Percentiles rank a stretch among this genome's conserved stretches.
Evolutionary conservation across 2,113 vertebrate species (phyloP).

Genomic region (cat (Felis catus)): F.catus_Fca126_mat1.0 CM031420.1:152271001-152271500

Average conservation of each 20-base stretch:
- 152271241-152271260: background rate
- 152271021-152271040: background rate
- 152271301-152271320: too few relatives aligned
- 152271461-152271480: background rate
- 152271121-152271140: background rate
- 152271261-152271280: too few relatives aligned
- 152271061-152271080: constrained; percentile 17
- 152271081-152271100: constrained; percentile 12
- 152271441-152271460: too few relatives aligned
- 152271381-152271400: too few relatives aligned
- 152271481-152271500: background rate
- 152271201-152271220: background rate
- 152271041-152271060: background rate
- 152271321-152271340: too few relatives aligned
- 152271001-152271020: too few relatives aligned
- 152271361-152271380: too few relatives aligned
- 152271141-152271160: background rate
- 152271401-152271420: too few relatives aligned
- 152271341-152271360: too few relatives aligned
- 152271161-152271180: constrained; percentile 32
- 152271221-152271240: constrained; percentile 14
- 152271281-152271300: too few relatives aligned
- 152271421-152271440: too few relatives aligned
- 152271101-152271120: background rate
- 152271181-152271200: background rate